phyloP scores from a whole-genome alignment of 1,140 invertebrate species.

The Drosophila saltans region DNA sequence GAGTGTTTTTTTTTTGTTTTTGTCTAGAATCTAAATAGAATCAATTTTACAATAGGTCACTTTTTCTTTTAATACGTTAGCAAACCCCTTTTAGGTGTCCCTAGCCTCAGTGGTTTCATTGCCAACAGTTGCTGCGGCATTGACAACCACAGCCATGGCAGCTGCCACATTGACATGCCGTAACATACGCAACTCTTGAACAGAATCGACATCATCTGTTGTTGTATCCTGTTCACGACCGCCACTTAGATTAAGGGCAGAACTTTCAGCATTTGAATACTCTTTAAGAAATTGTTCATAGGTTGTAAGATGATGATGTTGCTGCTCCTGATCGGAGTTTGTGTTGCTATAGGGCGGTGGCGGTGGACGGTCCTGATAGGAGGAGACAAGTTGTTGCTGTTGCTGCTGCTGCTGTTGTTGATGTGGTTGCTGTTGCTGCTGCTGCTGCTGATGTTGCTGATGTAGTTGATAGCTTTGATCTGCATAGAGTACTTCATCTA shows the following conservation, averaged over 20 bases:
- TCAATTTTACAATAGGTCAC: no score
- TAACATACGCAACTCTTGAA: slow-evolving; percentile 52
- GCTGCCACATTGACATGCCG: slow-evolving; percentile 48
- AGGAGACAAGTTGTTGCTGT: slow-evolving; percentile 30
- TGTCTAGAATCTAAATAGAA: no score
- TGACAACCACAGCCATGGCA: slow-evolving; percentile 38
- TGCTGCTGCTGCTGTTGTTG: slow-evolving; percentile 35
- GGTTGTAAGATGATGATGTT: slow-evolving; percentile 51
- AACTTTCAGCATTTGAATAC: slow-evolving; percentile 52
- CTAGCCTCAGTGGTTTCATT: not conserved
- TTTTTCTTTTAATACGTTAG: not conserved
- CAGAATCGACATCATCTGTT: slow-evolving; percentile 18
- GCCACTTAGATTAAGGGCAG: slow-evolving; percentile 65
- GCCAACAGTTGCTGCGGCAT: not conserved
- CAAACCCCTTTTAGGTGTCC: not conserved
- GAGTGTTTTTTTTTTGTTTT: no score
- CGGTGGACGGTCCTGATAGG: slow-evolving; percentile 60
- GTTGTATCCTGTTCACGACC: slow-evolving; percentile 25
- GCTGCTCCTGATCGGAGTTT: slow-evolving; percentile 22
- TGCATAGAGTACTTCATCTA: slow-evolving; percentile 22
- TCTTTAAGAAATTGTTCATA: slow-evolving; percentile 77
- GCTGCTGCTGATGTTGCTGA: slow-evolving; percentile 18
- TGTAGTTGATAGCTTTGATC: slow-evolving; percentile 38
- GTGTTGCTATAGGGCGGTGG: slow-evolving; percentile 46
- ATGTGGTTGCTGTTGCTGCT: no score